Evolutionary conservation across 2,888 invertebrate species (phyloP).

Genomic region (Caradrina kadenii): DNA sequence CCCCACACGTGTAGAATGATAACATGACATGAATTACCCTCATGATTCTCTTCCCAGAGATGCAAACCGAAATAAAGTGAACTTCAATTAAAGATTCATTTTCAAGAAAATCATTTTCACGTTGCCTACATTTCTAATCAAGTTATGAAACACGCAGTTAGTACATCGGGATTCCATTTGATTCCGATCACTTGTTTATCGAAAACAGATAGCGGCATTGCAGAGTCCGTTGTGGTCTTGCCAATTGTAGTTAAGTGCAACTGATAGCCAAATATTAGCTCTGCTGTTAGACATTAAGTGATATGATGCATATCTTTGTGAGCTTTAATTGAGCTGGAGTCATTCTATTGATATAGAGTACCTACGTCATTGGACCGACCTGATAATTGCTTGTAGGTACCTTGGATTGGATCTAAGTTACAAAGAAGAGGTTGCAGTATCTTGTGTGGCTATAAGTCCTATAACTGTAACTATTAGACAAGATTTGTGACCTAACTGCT

Average conservation of each 20-base stretch:
- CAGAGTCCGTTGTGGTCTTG: conserved; percentile 55
- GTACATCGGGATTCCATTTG: conserved; percentile 34
- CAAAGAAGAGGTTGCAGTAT: not conserved
- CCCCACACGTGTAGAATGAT: too few relatives aligned
- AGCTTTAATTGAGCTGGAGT: not conserved
- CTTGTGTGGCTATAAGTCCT: too few relatives aligned
- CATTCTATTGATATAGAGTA: not conserved
- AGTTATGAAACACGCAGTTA: conserved; percentile 22
- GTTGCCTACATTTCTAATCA: conserved; percentile 20
- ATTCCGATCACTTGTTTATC: conserved; percentile 55
- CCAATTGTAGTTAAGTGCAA: conserved; percentile 59
- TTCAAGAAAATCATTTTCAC: not conserved
- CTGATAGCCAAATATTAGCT: conserved; percentile 53
- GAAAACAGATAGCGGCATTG: conserved; percentile 48
- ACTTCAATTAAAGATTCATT: not conserved
- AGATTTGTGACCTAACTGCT: too few relatives aligned
- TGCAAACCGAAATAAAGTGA: too few relatives aligned
- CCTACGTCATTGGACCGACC: not conserved
- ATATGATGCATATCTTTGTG: conserved; percentile 30
- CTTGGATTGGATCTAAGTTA: not conserved
- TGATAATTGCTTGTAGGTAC: not conserved
- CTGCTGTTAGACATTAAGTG: conserved; percentile 50
- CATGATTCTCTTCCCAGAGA: too few relatives aligned
- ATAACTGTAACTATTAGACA: too few relatives aligned
- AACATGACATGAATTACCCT: too few relatives aligned